Evolutionary conservation across 2,888 invertebrate genomes (phyloP).

Genomic region (Sisyra terminalis): DNA sequence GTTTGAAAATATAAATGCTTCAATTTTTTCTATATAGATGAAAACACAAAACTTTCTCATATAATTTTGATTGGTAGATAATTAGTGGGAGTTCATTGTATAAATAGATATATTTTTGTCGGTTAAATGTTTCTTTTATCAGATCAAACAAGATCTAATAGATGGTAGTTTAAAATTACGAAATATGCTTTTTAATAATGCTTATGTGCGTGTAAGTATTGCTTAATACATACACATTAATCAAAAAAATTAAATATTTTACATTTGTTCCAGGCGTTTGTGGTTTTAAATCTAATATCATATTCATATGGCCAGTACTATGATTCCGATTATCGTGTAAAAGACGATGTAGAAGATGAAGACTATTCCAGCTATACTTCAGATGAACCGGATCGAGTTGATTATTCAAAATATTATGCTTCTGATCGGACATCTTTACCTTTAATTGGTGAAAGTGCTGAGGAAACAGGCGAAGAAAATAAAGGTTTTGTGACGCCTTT

Average conservation of each 20-base stretch:
- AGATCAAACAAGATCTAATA: too few relatives aligned
- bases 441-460: constrained; percentile 7
- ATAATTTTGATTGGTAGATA: too few relatives aligned
- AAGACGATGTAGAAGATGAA: constrained; percentile 16
- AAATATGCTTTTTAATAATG: not conserved
- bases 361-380: constrained; percentile 16
- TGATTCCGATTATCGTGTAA: constrained; percentile 14
- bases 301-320: constrained; percentile 16
- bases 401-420: constrained; percentile 24
- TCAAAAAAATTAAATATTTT: constrained; percentile 2
- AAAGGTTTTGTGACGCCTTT: constrained; percentile 34
- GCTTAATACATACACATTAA: not conserved
- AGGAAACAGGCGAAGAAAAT: constrained; percentile 15
- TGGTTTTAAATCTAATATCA: constrained; percentile 14
- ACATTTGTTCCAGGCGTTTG: constrained; percentile 13
- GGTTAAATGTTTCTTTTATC: too few relatives aligned
- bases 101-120: too few relatives aligned
- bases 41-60: too few relatives aligned
- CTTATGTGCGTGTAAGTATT: constrained; percentile 2
- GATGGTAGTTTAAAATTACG: too few relatives aligned
- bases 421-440: constrained; percentile 12
- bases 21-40: too few relatives aligned
- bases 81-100: too few relatives aligned
- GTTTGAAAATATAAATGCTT: too few relatives aligned
- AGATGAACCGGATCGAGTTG: constrained; percentile 16